Evolutionary conservation across 2,888 invertebrate genomes (phyloP), one percentile per base, ranked within the genome.

Genomic region (Eumerus sabulonum): DNA sequence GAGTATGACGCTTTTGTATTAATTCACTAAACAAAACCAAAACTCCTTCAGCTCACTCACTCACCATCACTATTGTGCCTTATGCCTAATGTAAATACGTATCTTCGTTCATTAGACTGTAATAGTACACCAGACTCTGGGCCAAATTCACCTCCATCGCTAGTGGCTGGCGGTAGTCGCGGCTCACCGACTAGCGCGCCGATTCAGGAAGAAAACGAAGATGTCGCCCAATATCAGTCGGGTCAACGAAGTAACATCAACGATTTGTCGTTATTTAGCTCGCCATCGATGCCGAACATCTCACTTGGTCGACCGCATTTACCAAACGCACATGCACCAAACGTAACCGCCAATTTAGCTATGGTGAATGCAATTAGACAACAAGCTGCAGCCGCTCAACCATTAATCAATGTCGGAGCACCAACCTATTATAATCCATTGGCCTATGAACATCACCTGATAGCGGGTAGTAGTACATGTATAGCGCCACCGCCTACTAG

Each of bases 281-380:
- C 97, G 85, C 98, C 98, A 68, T 98, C 98, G 85, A 94, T 98
- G 94, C 98, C 98, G 86, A 98, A 98, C 91, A 98, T 98, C 88
- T 97, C 97, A 79, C 91, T 98, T 85, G 98, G 96, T 68, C 92
- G 95, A 84, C 96, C 96, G 82, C 94, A 92, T 86, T 90, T 92
- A 84, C 89, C 90, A 42, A 87, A 87, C 82, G 84, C 85, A 59
- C 87, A 87, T 83, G 84, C 84, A 73, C 82, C 82, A 54, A 82
- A 85, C 44, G 85, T 85, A 44, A 84, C 83, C 35, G 83, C 83
- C 16, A 87, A 86, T 82, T 86, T 85, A 77, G 86, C 85, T 59
- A 87, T 87, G 85, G 83, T 88, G 38, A 85, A 86, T 9, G 87
- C 88, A 18, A 83, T 88, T 66, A 86, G 85, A 11, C 86, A 87